Conservation (phyloP, 2,888 invertebrate species). For the Stramonita haemastoma region DNA sequence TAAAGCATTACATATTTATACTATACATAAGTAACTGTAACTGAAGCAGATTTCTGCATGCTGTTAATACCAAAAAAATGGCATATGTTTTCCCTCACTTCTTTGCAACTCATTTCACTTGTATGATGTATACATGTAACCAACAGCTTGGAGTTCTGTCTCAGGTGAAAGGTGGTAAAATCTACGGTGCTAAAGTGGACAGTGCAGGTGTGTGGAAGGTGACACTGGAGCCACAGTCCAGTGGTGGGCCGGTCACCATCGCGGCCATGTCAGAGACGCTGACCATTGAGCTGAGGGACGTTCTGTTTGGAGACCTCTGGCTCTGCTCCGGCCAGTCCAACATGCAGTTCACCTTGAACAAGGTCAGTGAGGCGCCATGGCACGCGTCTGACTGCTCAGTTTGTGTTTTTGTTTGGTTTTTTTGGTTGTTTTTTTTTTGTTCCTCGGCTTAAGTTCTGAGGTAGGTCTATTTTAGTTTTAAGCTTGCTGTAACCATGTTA, state of each 20-base stretch:
- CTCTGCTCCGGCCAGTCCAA: conserved; percentile 75
- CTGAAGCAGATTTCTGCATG: too few species aligned
- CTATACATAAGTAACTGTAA: too few species aligned
- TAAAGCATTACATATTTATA: too few species aligned
- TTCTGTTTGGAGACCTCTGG: conserved; percentile 76
- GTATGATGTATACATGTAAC: too few species aligned
- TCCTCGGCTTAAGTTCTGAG: background rate
- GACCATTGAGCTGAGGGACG: conserved; percentile 59
- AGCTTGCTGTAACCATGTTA: too few species aligned
- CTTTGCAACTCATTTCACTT: too few species aligned
- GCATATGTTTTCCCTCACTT: too few species aligned
- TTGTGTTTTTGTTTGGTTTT: background rate
- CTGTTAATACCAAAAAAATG: too few species aligned
- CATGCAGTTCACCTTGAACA: conserved; percentile 63
- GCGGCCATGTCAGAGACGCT: conserved; percentile 54
- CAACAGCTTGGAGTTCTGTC: too few species aligned
- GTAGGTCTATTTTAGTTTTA: too few species aligned
- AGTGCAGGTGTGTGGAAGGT: conserved; percentile 56
- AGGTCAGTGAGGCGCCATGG: conserved; percentile 41
- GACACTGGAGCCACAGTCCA: conserved; percentile 47
- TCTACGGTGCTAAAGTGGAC: conserved; percentile 26
- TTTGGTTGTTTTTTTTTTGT: too few species aligned
- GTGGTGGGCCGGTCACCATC: conserved; percentile 57
- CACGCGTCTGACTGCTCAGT: background rate
- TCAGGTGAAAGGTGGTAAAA: conserved; percentile 15